phyloP scores from a whole-genome alignment of 2,888 invertebrate genomes.

The Perizoma flavofasciatum region DNA sequence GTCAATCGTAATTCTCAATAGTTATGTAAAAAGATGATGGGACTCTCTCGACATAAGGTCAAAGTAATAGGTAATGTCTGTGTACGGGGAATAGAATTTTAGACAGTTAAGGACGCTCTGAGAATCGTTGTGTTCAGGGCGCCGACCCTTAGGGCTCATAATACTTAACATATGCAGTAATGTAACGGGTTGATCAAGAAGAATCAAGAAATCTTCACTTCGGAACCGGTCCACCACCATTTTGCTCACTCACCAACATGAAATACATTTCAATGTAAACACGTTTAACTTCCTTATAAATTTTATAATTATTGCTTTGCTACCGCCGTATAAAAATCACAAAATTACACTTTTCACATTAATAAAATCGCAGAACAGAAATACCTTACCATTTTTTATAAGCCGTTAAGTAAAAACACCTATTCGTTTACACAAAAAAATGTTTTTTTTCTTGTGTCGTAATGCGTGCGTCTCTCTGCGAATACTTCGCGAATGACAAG shows the following conservation, averaged over 20 bases:
- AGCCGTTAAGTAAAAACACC: constrained; percentile 42
- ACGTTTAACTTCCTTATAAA: constrained; percentile 10
- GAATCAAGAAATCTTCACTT: constrained; percentile 1
- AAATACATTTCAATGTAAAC: constrained; percentile 7
- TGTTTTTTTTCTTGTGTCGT: constrained; percentile 44
- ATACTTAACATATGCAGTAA: constrained; percentile 15
- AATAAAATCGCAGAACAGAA: background rate
- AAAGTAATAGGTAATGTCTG: too few relatives aligned
- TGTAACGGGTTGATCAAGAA: constrained; percentile 9
- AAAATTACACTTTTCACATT: constrained; percentile 3
- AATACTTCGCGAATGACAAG: constrained; percentile 60
- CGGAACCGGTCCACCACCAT: constrained; percentile 24
- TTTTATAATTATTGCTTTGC: background rate
- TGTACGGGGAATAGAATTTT: too few relatives aligned
- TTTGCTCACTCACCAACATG: constrained; percentile 10
- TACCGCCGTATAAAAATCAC: constrained; percentile 22
- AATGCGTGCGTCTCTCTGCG: constrained; percentile 49
- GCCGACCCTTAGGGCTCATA: constrained; percentile 10
- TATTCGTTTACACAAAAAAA: constrained; percentile 47
- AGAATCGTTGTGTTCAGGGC: background rate
- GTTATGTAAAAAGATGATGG: too few relatives aligned
- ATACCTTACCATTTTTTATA: constrained; percentile 36
- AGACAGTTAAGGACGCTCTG: too few relatives aligned
- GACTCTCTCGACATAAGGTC: too few relatives aligned
- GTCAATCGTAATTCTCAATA: too few relatives aligned